Evolutionary conservation across 1,140 invertebrate genomes (phyloP).

Genomic region (Rhagoletis zephyria): DNA sequence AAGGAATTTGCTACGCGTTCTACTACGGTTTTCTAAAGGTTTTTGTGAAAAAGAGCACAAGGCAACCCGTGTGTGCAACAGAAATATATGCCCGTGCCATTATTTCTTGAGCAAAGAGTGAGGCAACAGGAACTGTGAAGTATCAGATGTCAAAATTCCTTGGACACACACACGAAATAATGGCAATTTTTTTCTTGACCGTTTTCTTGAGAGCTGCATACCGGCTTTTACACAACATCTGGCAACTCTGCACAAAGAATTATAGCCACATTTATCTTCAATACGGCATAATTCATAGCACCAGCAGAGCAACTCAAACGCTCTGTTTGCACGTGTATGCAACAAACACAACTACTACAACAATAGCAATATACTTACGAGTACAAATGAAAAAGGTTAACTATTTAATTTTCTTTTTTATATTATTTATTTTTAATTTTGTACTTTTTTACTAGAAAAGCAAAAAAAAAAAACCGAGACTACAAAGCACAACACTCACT

Average conservation of each 20-base stretch:
- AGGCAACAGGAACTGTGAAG: no score
- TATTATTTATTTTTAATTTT: conserved; percentile 21
- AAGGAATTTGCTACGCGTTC: no score
- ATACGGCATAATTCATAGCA: not conserved
- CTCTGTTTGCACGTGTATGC: not conserved
- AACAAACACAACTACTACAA: not conserved
- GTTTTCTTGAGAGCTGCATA: no score
- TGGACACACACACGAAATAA: no score
- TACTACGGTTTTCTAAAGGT: no score
- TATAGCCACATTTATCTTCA: not conserved
- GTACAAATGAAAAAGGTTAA: not conserved
- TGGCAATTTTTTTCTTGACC: no score
- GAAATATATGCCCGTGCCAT: no score
- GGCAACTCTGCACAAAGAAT: not conserved
- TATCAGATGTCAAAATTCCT: no score
- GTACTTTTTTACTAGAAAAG: conserved; percentile 8
- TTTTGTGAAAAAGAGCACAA: no score
- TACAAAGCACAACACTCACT: conserved; percentile 32
- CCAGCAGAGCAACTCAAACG: not conserved
- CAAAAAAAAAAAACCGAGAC: not conserved
- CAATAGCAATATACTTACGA: not conserved
- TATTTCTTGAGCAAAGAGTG: no score
- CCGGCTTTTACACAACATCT: not conserved
- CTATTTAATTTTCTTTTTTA: conserved; percentile 12
- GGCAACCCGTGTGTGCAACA: no score